Conservation (phyloP, 2,797 vertebrate genomes). For the Glyptemys insculpta region DNA sequence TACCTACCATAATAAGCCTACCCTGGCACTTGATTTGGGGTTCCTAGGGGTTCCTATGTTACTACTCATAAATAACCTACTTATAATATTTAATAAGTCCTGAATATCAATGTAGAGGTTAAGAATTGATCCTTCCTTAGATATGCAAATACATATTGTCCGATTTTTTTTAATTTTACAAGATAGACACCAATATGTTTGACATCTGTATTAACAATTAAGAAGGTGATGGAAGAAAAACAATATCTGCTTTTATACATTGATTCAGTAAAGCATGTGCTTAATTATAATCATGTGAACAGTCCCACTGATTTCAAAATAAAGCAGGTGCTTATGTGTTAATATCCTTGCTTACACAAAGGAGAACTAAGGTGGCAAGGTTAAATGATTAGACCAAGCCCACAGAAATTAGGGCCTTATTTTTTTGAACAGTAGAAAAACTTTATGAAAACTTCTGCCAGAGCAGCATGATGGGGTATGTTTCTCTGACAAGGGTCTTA, state of each 20-base stretch:
- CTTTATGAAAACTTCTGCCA: not conserved
- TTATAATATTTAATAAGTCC: not conserved
- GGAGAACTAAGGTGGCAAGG: not conserved
- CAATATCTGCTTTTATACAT: not conserved
- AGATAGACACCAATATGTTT: not conserved
- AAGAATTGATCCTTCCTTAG: not conserved
- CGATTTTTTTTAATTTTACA: not conserved
- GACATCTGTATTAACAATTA: not conserved
- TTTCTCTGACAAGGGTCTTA: not conserved
- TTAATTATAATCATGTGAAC: not conserved
- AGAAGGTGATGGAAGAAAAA: not conserved
- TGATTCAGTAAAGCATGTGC: not conserved
- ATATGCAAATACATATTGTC: not conserved
- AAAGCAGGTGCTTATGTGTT: not conserved
- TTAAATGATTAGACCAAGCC: not conserved
- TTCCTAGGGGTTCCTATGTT: not conserved
- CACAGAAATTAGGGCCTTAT: not conserved
- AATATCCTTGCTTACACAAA: not conserved
- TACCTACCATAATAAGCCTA: not conserved
- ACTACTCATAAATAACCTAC: not conserved
- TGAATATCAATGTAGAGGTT: not conserved
- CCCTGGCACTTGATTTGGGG: not conserved
- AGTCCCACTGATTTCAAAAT: not conserved
- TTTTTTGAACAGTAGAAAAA: not conserved
- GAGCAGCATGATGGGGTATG: not conserved